Conservation (phyloP, 2,113 vertebrate genomes). For the Cyprinus carpio region DNA sequence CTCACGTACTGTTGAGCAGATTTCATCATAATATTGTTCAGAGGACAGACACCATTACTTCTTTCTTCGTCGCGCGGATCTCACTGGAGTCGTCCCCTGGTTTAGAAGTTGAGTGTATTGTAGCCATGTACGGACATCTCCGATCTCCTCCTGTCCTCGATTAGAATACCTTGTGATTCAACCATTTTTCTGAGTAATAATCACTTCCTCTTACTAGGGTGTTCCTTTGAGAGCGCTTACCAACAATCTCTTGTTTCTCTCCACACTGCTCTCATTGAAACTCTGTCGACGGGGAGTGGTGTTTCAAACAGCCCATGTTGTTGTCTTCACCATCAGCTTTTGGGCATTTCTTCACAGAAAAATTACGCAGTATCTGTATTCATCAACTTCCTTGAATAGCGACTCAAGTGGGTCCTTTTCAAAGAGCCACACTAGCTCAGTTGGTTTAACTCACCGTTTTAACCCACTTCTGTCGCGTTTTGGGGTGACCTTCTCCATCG, state of each 20-base stretch:
- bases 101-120: slow-evolving; percentile 89
- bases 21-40: slow-evolving; percentile 88
- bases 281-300: slow-evolving; percentile 82
- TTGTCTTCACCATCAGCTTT: slow-evolving; percentile 85
- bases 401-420: slow-evolving; percentile 86
- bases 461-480: slow-evolving; percentile 84
- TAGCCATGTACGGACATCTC: slow-evolving; percentile 91
- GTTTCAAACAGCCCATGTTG: slow-evolving; percentile 92
- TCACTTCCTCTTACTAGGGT: too few relatives aligned
- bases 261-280: slow-evolving; percentile 80
- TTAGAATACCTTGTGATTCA: slow-evolving; percentile 85
- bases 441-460: slow-evolving; percentile 89
- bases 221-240: too few relatives aligned
- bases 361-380: slow-evolving; percentile 62
- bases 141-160: slow-evolving; percentile 88
- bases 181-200: slow-evolving; percentile 87
- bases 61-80: slow-evolving; percentile 90
- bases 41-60: slow-evolving; percentile 84
- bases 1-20: slow-evolving; percentile 80
- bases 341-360: slow-evolving; percentile 83
- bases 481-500: slow-evolving; percentile 83
- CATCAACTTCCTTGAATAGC: slow-evolving; percentile 80
- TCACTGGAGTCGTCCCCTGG: slow-evolving; percentile 80
- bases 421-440: slow-evolving; percentile 93
- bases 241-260: slow-evolving; percentile 83